A percentile compares a stretch with the other conserved stretches of the same genome.
phyloP scores from a whole-genome alignment of 2,797 vertebrate genomes.

The Pseudomugil tenellus region DNA sequence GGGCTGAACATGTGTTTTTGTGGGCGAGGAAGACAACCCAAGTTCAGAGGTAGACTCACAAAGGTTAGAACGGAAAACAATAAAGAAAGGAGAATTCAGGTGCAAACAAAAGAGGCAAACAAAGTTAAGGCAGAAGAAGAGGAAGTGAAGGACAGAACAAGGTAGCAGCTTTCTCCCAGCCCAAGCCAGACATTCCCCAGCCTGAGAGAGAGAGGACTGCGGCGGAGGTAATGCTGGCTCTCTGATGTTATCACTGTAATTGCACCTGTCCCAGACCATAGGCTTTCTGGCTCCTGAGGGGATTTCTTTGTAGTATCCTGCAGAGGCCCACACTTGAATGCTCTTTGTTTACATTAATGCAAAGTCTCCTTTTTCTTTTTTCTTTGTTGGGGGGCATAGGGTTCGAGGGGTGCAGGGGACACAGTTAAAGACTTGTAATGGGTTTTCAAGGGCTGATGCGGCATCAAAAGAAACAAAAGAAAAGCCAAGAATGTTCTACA shows the following conservation, averaged over 20 bases:
- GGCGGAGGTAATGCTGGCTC: slow-evolving; percentile 70
- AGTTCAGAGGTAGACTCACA: slow-evolving; percentile 7
- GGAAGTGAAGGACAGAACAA: slow-evolving; percentile 59
- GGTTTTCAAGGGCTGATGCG: slow-evolving; percentile 65
- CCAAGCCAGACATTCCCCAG: slow-evolving; percentile 46
- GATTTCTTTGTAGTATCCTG: slow-evolving; percentile 80
- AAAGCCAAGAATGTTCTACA: slow-evolving; percentile 53
- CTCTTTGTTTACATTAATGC: slow-evolving; percentile 86
- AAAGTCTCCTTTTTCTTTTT: slow-evolving; percentile 61
- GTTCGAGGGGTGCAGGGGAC: too few species aligned
- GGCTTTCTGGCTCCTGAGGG: slow-evolving; percentile 75
- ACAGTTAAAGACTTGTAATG: slow-evolving; percentile 80
- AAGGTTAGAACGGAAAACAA: slow-evolving; percentile 14
- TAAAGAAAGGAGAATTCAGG: slow-evolving; percentile 11
- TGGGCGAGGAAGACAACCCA: slow-evolving; percentile 10
- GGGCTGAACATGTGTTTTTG: slow-evolving; percentile 66
- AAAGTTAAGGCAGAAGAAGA: slow-evolving; percentile 41
- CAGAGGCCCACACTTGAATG: slow-evolving; percentile 78
- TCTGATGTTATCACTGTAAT: slow-evolving; percentile 87
- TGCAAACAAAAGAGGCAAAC: slow-evolving; percentile 43
- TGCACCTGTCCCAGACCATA: slow-evolving; percentile 83
- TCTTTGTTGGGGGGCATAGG: neutral
- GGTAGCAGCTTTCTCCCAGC: slow-evolving; percentile 61
- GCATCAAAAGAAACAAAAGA: slow-evolving; percentile 68
- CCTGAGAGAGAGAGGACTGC: slow-evolving; percentile 66